phyloP scores from a whole-genome alignment of 1,140 invertebrate species.

The Heterodera schachtii region DNA sequence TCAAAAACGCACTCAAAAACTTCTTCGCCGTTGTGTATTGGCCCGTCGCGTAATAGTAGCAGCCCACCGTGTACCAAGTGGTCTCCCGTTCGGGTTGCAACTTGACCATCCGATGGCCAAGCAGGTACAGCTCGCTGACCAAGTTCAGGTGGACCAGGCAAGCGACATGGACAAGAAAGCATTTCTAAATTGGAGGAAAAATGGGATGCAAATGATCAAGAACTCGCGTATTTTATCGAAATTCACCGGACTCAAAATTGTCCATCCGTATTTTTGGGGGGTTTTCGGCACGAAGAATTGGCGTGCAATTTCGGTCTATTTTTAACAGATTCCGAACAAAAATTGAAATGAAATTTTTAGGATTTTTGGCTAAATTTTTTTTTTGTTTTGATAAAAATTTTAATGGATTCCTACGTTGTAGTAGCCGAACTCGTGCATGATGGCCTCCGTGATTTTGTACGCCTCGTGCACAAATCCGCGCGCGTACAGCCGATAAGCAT shows the following conservation, averaged over 20 bases:
- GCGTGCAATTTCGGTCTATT: too few species aligned
- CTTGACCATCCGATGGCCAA: slow-evolving; percentile 45
- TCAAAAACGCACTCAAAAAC: slow-evolving; percentile 47
- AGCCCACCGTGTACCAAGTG: slow-evolving; percentile 53
- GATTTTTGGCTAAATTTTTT: slow-evolving; percentile 4
- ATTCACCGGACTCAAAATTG: too few species aligned
- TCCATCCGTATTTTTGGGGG: too few species aligned
- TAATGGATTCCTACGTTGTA: slow-evolving; percentile 35
- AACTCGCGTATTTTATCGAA: too few species aligned
- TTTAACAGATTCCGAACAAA: too few species aligned
- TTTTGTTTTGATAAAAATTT: slow-evolving; percentile 17
- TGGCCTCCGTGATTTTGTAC: slow-evolving; percentile 50
- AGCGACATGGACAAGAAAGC: slow-evolving; percentile 50
- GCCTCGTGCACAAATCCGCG: slow-evolving; percentile 42
- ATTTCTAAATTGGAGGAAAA: too few species aligned
- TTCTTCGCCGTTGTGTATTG: slow-evolving; percentile 52
- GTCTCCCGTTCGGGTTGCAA: slow-evolving; percentile 53
- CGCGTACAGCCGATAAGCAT: slow-evolving; percentile 42
- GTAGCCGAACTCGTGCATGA: slow-evolving; percentile 49
- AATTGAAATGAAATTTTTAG: too few species aligned
- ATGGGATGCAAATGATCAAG: too few species aligned
- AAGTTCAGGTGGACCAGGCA: slow-evolving; percentile 47
- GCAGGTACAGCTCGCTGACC: slow-evolving; percentile 45
- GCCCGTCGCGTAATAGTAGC: slow-evolving; percentile 52
- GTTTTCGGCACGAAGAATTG: too few species aligned